Evolutionary conservation across 2,797 vertebrate genomes (phyloP).

Genomic region (Myiothlypis chrysogaster): DNA sequence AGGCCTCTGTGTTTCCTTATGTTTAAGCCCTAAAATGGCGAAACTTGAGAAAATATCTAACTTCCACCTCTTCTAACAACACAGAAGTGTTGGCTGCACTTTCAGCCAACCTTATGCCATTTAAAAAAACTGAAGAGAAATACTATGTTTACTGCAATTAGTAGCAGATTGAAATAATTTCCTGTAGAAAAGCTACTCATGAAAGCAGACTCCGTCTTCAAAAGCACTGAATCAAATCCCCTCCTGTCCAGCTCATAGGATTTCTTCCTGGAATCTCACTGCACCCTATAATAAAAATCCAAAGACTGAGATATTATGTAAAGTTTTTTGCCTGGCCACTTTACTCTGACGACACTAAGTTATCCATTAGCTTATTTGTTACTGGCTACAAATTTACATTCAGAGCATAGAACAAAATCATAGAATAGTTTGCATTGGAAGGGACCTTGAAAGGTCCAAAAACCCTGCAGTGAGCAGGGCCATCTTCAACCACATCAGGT

Average conservation of each 20-base stretch:
- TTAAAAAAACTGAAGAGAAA: not conserved
- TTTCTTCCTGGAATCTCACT: not conserved
- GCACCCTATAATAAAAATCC: not conserved
- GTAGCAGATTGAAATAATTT: not conserved
- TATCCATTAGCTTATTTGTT: not conserved
- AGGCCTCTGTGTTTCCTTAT: not conserved
- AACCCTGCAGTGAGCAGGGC: too few species aligned
- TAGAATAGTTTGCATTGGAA: not conserved
- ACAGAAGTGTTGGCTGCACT: not conserved
- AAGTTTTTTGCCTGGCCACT: not conserved
- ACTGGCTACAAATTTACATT: not conserved
- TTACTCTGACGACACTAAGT: not conserved
- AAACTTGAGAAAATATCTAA: not conserved
- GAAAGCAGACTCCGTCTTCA: not conserved
- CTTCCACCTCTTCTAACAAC: not conserved
- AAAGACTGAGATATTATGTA: not conserved
- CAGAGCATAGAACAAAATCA: not conserved
- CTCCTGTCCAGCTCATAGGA: not conserved
- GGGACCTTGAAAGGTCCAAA: not conserved
- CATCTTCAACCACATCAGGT: not conserved
- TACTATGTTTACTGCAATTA: not conserved
- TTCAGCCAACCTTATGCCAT: not conserved
- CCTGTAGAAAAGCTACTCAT: not conserved
- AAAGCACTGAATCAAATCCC: not conserved
- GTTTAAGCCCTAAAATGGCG: not conserved